Percentiles rank a stretch among this genome's conserved stretches.
phyloP scores from a whole-genome alignment of 1,140 invertebrate species.

The Aleiodes sp. region DNA sequence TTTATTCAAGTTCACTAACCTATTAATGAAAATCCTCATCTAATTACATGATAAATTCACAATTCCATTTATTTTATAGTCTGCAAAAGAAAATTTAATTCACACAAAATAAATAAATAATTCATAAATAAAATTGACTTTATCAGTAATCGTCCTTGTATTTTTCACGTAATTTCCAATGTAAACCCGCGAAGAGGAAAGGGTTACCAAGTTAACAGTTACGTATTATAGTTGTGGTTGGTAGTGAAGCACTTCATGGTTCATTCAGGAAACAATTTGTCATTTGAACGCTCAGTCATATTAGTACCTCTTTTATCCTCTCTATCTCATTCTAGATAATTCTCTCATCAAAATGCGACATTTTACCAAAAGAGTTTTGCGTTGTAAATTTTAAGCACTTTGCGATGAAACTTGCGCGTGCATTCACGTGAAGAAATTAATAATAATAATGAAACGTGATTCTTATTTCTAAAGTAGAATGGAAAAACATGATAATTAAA shows the following conservation, averaged over 20 bases:
- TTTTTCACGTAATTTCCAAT: not conserved
- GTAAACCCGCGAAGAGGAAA: conserved; percentile 8
- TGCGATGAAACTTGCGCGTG: too few species aligned
- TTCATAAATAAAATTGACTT: not conserved
- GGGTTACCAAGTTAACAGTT: conserved; percentile 19
- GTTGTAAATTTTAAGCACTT: not conserved
- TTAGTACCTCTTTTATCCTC: conserved; percentile 13
- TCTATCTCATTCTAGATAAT: conserved; percentile 20
- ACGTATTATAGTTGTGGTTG: conserved; percentile 13
- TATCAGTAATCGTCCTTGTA: not conserved
- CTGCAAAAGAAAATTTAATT: too few species aligned
- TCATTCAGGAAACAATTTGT: conserved; percentile 39
- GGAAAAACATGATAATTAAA: too few species aligned
- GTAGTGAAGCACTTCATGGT: conserved; percentile 21
- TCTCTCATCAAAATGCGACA: conserved; percentile 8
- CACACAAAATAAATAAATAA: not conserved
- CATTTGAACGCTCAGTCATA: conserved; percentile 27
- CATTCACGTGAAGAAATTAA: too few species aligned
- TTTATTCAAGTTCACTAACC: conserved; percentile 1
- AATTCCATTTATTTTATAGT: not conserved
- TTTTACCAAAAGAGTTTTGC: conserved; percentile 28
- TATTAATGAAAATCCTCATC: not conserved
- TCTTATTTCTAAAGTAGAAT: too few species aligned
- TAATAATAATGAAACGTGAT: too few species aligned
- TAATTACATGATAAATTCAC: not conserved